Base-by-base conservation (phyloP, 2,113 vertebrate genomes). In the Mixornis gularis region DNA sequence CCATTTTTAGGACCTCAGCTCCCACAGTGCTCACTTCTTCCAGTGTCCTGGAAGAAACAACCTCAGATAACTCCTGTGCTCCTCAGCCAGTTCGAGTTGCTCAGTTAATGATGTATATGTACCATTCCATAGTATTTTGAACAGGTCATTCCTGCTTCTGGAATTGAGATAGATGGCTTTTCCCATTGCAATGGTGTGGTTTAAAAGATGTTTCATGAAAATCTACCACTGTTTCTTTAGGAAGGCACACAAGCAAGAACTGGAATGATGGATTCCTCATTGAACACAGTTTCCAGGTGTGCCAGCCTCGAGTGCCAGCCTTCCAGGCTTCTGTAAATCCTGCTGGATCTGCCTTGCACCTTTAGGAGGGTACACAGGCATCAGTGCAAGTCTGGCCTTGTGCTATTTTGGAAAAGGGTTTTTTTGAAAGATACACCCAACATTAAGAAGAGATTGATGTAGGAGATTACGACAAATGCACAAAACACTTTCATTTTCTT, bases 401-500 rank as follows among this genome's bases (percentile, higher is more conserved):
- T 40, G 65, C 53, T 64, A 0, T 43, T 85, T 34, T 51, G 63
- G 53, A 72, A 91, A 79, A 78, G 5, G 34, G 41, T 44, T 68
- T 16, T 44, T 68, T 16, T 7, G 40, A 49, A 89, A 49, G 66
- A 16, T 56, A 21, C 59, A 60, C 49, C 44, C 53, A 17, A 1
- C 20, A 10, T 32, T 17, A 84, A 56, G n/a, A 69, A 69, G 41
- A 94, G 90, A 66, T 8, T 4, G 73, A 87, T 44, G 55, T 58
- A 77, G 91, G 81, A 95, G 95, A 97, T 95, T 43, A 96, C 89
- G 76, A 84, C 83, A 86, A 97, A 97, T 94, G 92, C 97, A 97
- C 96, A 96, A 95, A 97, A 95, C 97, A 97, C 97, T 98, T 98
- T 98, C 95, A 97, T 98, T 97, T 97, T 97, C 98, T 99, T 99